phyloP scores from a whole-genome alignment of 2,888 invertebrate genomes.

The Siphlonurus alternatus region DNA sequence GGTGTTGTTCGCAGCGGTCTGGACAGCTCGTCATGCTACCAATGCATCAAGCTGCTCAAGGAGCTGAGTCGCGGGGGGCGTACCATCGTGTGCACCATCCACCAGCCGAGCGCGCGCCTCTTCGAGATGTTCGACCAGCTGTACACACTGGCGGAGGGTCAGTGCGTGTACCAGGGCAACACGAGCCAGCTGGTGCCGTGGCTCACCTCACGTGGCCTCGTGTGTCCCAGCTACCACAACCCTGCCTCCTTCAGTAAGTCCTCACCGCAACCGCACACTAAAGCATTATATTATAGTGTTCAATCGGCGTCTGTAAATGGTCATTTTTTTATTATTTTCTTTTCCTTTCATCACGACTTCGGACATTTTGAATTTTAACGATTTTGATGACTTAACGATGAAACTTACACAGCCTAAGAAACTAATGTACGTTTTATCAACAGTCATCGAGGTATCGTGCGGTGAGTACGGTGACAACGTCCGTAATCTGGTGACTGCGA shows the following conservation, averaged over 20 bases:
- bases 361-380: too few relatives aligned
- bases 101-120: conserved; percentile 89
- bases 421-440: background rate
- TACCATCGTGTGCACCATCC: conserved; percentile 89
- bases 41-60: conserved; percentile 80
- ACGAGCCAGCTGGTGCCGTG: conserved; percentile 71
- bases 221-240: conserved; percentile 93
- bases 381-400: too few relatives aligned
- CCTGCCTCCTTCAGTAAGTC: conserved; percentile 75
- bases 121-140: conserved; percentile 95
- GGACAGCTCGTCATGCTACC: conserved; percentile 90
- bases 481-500: conserved; percentile 64
- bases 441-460: conserved; percentile 87
- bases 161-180: conserved; percentile 87
- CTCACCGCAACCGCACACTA: background rate
- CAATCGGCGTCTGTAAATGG: background rate
- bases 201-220: conserved; percentile 59
- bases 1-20: too few relatives aligned
- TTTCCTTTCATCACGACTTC: background rate
- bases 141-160: conserved; percentile 84
- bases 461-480: conserved; percentile 91
- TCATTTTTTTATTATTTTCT: too few relatives aligned
- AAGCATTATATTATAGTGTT: background rate
- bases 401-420: too few relatives aligned
- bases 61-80: conserved; percentile 77